phyloP scores from a whole-genome alignment of 2,888 invertebrate species.

The Drosophila antonietae region DNA sequence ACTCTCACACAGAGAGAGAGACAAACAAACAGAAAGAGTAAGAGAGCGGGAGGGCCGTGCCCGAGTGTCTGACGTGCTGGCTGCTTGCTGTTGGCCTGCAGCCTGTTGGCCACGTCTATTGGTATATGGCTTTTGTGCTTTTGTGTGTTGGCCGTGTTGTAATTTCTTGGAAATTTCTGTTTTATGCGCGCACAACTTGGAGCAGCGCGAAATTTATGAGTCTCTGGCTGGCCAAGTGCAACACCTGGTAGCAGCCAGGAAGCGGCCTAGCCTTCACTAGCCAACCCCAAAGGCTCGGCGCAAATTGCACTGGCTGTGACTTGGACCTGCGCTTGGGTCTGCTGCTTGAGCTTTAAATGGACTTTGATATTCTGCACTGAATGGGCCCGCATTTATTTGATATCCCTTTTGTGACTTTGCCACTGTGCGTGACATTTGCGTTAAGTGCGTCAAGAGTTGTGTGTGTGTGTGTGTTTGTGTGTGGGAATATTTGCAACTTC shows the following conservation, averaged over 20 bases:
- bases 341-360: slow-evolving; percentile 29
- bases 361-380: slow-evolving; percentile 54
- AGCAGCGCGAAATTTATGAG: slow-evolving; percentile 75
- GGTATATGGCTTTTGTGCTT: slow-evolving; percentile 53
- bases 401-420: slow-evolving; percentile 72
- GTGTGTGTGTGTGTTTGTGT: slow-evolving; percentile 56
- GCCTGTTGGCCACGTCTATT: slow-evolving; percentile 43
- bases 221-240: slow-evolving; percentile 61
- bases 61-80: slow-evolving; percentile 44
- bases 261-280: slow-evolving; percentile 30
- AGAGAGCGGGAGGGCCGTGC: slow-evolving; percentile 29
- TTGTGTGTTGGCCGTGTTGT: slow-evolving; percentile 72
- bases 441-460: slow-evolving; percentile 70
- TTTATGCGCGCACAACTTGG: slow-evolving; percentile 66
- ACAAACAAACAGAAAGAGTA: not conserved
- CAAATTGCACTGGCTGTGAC: slow-evolving; percentile 48
- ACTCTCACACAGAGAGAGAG: slow-evolving; percentile 12
- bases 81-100: slow-evolving; percentile 18
- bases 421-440: slow-evolving; percentile 79
- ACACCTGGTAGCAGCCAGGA: slow-evolving; percentile 77
- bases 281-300: slow-evolving; percentile 36
- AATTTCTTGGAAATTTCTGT: slow-evolving; percentile 81
- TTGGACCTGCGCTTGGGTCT: not conserved
- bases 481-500: slow-evolving; percentile 58
- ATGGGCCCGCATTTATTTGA: slow-evolving; percentile 73